Conservation (phyloP, 2,113 vertebrate genomes). For the Parotia lawesii region DNA sequence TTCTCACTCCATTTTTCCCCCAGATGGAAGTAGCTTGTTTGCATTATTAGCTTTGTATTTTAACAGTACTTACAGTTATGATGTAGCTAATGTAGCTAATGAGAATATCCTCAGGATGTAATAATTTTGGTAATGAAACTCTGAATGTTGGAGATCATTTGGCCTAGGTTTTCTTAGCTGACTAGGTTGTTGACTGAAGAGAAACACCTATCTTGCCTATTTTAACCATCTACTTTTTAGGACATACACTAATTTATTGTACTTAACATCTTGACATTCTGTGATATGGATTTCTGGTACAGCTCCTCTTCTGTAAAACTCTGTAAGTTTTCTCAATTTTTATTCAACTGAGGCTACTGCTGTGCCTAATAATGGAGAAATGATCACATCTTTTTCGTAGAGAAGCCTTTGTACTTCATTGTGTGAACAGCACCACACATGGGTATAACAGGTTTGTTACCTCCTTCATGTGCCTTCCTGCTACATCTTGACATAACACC, state of each 20-base stretch:
- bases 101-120: neutral
- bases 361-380: neutral
- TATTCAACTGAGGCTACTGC: neutral
- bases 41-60: neutral
- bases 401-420: neutral
- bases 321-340: neutral
- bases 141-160: neutral
- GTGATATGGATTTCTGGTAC: neutral
- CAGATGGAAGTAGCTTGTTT: neutral
- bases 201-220: neutral
- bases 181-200: neutral
- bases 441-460: neutral
- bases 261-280: neutral
- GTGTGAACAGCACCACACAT: neutral
- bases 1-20: neutral
- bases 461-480: neutral
- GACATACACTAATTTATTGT: neutral
- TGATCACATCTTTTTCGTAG: neutral
- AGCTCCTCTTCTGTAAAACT: neutral
- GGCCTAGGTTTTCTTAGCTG: neutral
- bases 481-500: neutral
- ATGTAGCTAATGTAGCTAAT: neutral
- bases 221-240: neutral
- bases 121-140: neutral
- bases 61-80: neutral